Evolutionary conservation across 2,888 invertebrate genomes (phyloP).

Genomic region (Noctuana brunneofusca): DNA sequence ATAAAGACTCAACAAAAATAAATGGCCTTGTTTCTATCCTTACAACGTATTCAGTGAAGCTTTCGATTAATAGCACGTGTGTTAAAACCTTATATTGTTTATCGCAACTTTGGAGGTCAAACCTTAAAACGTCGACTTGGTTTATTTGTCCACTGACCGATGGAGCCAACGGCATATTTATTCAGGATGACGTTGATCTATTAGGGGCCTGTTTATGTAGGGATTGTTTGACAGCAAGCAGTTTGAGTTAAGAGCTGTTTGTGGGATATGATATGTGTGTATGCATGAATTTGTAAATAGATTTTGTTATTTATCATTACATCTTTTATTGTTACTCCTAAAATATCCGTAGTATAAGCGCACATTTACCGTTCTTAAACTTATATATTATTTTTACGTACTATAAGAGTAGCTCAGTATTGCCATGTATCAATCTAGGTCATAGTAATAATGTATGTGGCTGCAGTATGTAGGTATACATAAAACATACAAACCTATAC

Average conservation of each 20-base stretch:
- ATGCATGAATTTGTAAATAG: not conserved
- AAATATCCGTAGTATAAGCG: too few relatives aligned
- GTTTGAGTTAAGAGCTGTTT: slow-evolving; percentile 10
- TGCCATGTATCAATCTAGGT: too few relatives aligned
- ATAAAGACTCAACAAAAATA: too few relatives aligned
- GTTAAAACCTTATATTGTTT: slow-evolving; percentile 40
- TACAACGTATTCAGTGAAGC: not conserved
- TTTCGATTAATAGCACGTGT: not conserved
- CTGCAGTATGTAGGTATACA: too few relatives aligned
- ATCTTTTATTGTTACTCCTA: too few relatives aligned
- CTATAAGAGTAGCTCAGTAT: too few relatives aligned
- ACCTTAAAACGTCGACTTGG: slow-evolving; percentile 34
- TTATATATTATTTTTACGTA: too few relatives aligned
- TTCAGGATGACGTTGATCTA: slow-evolving; percentile 43
- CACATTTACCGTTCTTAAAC: too few relatives aligned
- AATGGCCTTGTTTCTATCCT: too few relatives aligned
- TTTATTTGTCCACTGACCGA: slow-evolving; percentile 26
- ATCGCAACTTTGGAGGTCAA: slow-evolving; percentile 58
- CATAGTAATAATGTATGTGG: too few relatives aligned
- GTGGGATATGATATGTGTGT: slow-evolving; percentile 7
- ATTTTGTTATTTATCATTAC: not conserved
- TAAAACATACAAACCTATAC: too few relatives aligned
- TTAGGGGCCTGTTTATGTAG: slow-evolving; percentile 35
- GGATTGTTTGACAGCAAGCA: slow-evolving; percentile 19
- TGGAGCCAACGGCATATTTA: slow-evolving; percentile 34